Base-by-base conservation (phyloP, 2,113 vertebrate species). In the Nesospiza acunhae region DNA sequence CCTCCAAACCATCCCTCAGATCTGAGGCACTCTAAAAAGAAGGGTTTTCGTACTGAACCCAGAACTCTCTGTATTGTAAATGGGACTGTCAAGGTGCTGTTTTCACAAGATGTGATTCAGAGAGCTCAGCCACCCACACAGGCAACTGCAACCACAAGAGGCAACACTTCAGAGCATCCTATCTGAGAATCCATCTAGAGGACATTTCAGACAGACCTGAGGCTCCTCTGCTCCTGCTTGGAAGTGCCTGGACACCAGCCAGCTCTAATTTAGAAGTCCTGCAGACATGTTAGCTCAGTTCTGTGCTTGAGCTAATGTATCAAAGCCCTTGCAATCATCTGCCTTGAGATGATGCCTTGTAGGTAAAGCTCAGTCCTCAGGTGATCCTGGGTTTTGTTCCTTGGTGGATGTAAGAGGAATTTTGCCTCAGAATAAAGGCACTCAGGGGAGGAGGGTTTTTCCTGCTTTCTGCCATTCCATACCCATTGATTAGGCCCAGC, bases 121-220 rank as follows among this genome's bases (percentile, higher is more conserved):
- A 95, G 86, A 96, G 44, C 72, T 93, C 92, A 90, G 96, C 95
- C 95, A 96, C 95, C 96, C 94, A 95, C 95, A 90, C 2, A 60
- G 2, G 79, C 90, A 86, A 92, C 69, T 93, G 73, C 79, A 96
- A 93, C 96, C 91, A 84, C 94, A 95, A 84, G 85, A 96, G 83
- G 93, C 88, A 96, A 87, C 73, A 87, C 95, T 96, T 97, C 88
- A 90, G 90, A 95, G 87, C 93, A 85, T 90, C 77, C 76, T 96
- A 95, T 96, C 93, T 91, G 55, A 49, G 31, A 86, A 94, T 68
- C 64, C 83, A 95, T 97, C 96, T 95, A 56, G 75, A 0, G 89
- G 94, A 94, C 86, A 87, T n/a, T 75, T 90, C 93, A 96, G 93
- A 93, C 91, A 96, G 86, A 93, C 84, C 89, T n/a, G 91, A 92